Conservation (phyloP, 2,797 vertebrate species). For the Tragelaphus oryx region DNA sequence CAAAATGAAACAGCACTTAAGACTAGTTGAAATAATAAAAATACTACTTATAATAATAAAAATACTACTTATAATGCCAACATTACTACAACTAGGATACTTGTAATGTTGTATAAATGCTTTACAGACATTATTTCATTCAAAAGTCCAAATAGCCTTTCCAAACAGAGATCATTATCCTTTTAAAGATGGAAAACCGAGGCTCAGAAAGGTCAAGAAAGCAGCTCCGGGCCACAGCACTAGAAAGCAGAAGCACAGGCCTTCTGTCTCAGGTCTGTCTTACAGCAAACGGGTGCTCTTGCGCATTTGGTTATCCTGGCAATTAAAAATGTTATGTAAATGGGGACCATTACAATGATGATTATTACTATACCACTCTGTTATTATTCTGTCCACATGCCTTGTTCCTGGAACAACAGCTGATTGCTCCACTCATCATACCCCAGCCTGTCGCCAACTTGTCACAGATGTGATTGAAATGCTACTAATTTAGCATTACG, state of each 20-base stretch:
- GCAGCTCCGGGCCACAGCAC: not conserved
- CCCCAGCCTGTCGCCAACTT: conserved; percentile 45
- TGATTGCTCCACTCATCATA: not conserved
- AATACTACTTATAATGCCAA: not conserved
- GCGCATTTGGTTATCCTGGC: not conserved
- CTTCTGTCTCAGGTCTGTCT: not conserved
- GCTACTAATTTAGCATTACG: conserved; percentile 49
- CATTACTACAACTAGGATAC: not conserved
- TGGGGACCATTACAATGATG: too few species aligned
- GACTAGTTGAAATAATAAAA: not conserved
- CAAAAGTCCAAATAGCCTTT: not conserved
- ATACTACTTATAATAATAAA: not conserved
- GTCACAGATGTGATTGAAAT: conserved; percentile 47
- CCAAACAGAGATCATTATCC: not conserved
- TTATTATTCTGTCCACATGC: not conserved
- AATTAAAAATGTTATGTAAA: not conserved
- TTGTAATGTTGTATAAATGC: not conserved
- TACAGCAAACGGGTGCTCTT: not conserved
- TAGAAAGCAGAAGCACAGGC: not conserved
- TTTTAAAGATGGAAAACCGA: not conserved
- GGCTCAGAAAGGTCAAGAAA: not conserved
- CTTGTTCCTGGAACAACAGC: conserved; percentile 13
- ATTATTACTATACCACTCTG: not conserved
- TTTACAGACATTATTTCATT: not conserved
- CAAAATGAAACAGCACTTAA: not conserved